Evolutionary conservation across 2,888 invertebrate species (phyloP).

Genomic region (Ligdia adustata): DNA sequence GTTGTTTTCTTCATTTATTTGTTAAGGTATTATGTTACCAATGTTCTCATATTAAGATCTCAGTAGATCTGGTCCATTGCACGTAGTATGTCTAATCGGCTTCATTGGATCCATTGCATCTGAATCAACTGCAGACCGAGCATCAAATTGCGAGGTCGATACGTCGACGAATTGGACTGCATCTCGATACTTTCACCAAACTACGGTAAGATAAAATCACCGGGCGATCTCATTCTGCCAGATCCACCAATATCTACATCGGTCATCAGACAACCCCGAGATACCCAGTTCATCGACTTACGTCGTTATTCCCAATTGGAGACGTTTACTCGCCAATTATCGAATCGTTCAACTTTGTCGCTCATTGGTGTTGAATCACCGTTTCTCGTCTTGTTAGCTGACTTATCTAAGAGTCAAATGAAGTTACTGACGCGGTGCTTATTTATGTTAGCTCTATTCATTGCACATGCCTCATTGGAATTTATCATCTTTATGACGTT

Average conservation of each 20-base stretch:
- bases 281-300: constrained; percentile 63
- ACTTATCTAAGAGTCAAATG: constrained; percentile 34
- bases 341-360: constrained; percentile 54
- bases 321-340: constrained; percentile 68
- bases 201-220: background rate
- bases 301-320: constrained; percentile 66
- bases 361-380: constrained; percentile 56
- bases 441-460: background rate
- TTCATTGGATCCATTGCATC: no score
- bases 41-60: no score
- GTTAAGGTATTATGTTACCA: no score
- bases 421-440: background rate
- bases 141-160: no score
- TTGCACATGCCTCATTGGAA: no score
- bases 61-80: no score
- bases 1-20: no score
- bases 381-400: constrained; percentile 52
- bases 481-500: no score
- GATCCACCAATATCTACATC: constrained; percentile 15
- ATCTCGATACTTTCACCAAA: background rate
- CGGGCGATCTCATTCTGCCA: background rate
- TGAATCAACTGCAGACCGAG: no score
- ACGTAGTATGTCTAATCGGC: no score
- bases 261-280: constrained; percentile 31
- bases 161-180: no score